Conservation (phyloP, 2,797 vertebrate genomes). For the Nannoperca australis region DNA sequence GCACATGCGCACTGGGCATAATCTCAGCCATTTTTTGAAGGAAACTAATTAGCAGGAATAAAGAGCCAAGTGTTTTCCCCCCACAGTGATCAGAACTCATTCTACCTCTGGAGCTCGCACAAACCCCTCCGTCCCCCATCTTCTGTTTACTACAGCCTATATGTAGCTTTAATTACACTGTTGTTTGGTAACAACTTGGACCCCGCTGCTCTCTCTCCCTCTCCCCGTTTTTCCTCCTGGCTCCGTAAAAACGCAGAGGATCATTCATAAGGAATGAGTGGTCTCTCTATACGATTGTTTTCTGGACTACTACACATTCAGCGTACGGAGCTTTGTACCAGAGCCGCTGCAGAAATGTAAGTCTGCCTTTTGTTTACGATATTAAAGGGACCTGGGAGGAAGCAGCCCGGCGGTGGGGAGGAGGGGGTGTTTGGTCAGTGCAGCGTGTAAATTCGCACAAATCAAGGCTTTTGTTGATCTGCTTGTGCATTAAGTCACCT, state of each 20-base stretch:
- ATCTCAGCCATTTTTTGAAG: conserved; percentile 88
- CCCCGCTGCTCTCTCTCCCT: conserved; percentile 78
- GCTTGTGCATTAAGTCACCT: conserved; percentile 70
- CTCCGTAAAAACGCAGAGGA: conserved; percentile 78
- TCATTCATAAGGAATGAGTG: conserved; percentile 83
- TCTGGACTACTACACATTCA: conserved; percentile 79
- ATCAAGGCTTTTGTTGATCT: conserved; percentile 55
- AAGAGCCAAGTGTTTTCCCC: conserved; percentile 86
- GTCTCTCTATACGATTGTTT: conserved; percentile 76
- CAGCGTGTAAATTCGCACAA: conserved; percentile 28
- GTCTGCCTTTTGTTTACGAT: conserved; percentile 78
- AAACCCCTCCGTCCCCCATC: conserved; percentile 83
- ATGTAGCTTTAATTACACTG: conserved; percentile 86
- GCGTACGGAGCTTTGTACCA: conserved; percentile 78
- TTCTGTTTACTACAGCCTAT: conserved; percentile 82
- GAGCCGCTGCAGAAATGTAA: conserved; percentile 84
- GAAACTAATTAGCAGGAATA: conserved; percentile 88
- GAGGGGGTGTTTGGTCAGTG: conserved; percentile 41
- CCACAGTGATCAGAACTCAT: conserved; percentile 86
- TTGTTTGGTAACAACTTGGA: conserved; percentile 83
- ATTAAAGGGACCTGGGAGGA: conserved; percentile 52
- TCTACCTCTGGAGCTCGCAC: conserved; percentile 86
- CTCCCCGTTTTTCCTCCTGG: conserved; percentile 66
- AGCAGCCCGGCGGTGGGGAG: conserved; percentile 42
- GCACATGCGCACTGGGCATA: conserved; percentile 84